Conservation (phyloP, 2,113 vertebrate genomes). For the Ameiurus melas region DNA sequence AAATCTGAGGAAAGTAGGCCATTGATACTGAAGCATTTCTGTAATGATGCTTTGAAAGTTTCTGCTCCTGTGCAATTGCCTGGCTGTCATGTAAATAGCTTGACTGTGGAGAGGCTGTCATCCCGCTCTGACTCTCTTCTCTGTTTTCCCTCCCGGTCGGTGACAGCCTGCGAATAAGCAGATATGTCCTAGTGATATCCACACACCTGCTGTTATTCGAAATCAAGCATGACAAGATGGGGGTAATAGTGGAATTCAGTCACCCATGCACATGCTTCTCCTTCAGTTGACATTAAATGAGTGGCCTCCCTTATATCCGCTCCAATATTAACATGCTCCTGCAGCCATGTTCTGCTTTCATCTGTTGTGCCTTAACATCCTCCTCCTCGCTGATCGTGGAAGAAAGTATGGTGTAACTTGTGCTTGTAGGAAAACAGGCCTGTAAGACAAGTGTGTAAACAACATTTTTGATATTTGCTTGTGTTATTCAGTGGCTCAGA, state of each 20-base stretch:
- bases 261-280: conserved; percentile 48
- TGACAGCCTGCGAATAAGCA: conserved; percentile 50
- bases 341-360: conserved; percentile 29
- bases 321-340: conserved; percentile 41
- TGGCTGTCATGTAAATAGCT: conserved; percentile 50
- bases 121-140: conserved; percentile 41
- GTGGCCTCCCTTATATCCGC: conserved; percentile 40
- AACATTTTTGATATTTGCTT: conserved; percentile 40
- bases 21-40: conserved; percentile 13
- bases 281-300: conserved; percentile 53
- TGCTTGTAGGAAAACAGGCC: conserved; percentile 26
- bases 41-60: conserved; percentile 30
- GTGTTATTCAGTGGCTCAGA: conserved; percentile 49
- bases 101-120: conserved; percentile 40
- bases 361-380: conserved; percentile 23
- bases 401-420: conserved; percentile 18
- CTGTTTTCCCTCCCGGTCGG: conserved; percentile 42
- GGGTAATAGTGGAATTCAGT: conserved; percentile 52
- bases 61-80: conserved; percentile 37
- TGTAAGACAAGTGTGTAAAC: conserved; percentile 29
- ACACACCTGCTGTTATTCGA: conserved; percentile 54
- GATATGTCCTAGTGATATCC: conserved; percentile 45
- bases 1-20: conserved; percentile 11
- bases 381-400: neutral
- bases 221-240: conserved; percentile 54